Percentiles rank a stretch among this genome's conserved stretches.
Evolutionary conservation across 2,797 vertebrate genomes (phyloP).

Genomic region (Hypotaenidia philippensis): DNA sequence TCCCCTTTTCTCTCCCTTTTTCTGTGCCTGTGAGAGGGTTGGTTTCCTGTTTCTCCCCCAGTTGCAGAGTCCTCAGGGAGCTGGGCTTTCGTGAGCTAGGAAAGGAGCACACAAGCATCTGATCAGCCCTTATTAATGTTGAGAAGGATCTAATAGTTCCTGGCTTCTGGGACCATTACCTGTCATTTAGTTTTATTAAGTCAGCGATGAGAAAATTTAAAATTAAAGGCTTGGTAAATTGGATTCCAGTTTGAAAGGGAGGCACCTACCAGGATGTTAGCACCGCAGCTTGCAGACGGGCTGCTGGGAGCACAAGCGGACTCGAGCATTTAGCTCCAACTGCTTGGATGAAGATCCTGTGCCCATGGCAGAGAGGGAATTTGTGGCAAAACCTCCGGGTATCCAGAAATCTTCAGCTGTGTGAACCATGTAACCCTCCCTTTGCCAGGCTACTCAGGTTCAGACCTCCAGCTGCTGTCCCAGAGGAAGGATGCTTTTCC

Average conservation of each 20-base stretch:
- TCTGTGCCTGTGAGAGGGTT: neutral
- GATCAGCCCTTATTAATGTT: conserved; percentile 66
- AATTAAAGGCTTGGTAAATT: conserved; percentile 74
- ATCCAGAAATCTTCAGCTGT: neutral
- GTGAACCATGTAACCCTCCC: neutral
- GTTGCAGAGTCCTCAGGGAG: conserved; percentile 50
- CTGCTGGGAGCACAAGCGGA: neutral
- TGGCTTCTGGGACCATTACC: conserved; percentile 75
- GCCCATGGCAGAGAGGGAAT: neutral
- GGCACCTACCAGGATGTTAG: conserved; percentile 1
- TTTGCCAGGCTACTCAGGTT: neutral
- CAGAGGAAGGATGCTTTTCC: neutral
- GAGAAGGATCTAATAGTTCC: conserved; percentile 56
- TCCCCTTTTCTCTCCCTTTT: neutral
- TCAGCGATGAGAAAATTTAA: conserved; percentile 61
- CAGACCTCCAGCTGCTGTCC: neutral
- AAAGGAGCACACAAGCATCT: neutral
- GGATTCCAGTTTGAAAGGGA: conserved; percentile 55
- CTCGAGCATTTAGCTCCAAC: neutral
- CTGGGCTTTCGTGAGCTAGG: conserved; percentile 17
- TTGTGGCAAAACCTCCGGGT: neutral
- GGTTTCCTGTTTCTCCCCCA: neutral
- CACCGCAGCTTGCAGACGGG: neutral
- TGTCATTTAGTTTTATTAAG: conserved; percentile 77
- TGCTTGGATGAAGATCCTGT: neutral